These are phyloP conservation scores for Brachionus asplanchnoidis DNA, from an alignment of 1,140 invertebrate genomes.

Conservation along the genomic window DNA sequence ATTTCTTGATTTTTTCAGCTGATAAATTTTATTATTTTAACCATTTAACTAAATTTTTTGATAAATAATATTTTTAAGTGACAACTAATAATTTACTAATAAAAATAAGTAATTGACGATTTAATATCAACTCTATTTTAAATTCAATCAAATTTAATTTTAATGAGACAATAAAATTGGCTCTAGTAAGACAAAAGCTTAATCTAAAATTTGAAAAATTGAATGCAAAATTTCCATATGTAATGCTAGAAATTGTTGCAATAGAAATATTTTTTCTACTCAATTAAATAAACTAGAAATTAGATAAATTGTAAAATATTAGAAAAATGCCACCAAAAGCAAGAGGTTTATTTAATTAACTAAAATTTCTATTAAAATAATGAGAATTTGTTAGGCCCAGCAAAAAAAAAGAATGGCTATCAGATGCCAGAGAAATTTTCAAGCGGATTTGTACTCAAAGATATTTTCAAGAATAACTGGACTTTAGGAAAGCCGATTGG, in stretches of 20 bases:
- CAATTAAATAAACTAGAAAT: not conserved
- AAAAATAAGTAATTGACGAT: no score
- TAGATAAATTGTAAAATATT: not conserved
- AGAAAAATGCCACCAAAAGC: conserved; percentile 25
- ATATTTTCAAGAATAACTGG: conserved; percentile 40
- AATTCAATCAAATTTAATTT: not conserved
- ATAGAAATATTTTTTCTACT: not conserved
- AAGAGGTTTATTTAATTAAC: not conserved
- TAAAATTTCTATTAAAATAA: not conserved
- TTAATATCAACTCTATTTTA: not conserved
- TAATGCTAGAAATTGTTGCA: not conserved
- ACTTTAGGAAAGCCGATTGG: conserved; percentile 25
- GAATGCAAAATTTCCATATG: not conserved
- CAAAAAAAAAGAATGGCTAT: conserved; percentile 41
- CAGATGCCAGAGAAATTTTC: conserved; percentile 32
- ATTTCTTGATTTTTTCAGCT: no score
- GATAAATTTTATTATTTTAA: no score
- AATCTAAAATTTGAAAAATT: not conserved
- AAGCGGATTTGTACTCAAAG: conserved; percentile 14
- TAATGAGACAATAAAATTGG: not conserved
- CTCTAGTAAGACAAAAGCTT: not conserved
- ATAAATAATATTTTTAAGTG: no score
- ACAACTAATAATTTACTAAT: no score
- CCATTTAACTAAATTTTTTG: no score
- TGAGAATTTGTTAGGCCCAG: not conserved